Conservation (phyloP, 2,113 vertebrate genomes). For the Nibea albiflora region DNA sequence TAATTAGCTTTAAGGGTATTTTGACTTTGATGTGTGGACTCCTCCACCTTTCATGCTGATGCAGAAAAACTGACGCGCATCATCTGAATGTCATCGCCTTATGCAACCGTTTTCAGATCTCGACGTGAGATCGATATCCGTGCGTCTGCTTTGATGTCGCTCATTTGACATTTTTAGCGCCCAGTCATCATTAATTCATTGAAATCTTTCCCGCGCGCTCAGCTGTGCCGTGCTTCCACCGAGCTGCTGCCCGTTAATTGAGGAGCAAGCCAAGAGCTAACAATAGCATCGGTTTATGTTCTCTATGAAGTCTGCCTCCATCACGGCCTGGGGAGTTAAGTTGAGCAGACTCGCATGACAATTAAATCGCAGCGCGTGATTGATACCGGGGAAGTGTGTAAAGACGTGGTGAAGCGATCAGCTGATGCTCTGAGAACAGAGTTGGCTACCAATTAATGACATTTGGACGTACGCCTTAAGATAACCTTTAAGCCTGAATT, state of each 20-base stretch:
- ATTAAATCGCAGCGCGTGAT: background rate
- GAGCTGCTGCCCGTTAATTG: slow-evolving; percentile 29
- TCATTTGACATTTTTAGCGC: slow-evolving; percentile 73
- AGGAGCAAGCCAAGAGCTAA: slow-evolving; percentile 2
- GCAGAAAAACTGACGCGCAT: slow-evolving; percentile 49
- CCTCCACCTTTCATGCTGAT: slow-evolving; percentile 52
- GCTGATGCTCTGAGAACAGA: background rate
- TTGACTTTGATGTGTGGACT: slow-evolving; percentile 75
- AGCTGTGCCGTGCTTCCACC: slow-evolving; percentile 4
- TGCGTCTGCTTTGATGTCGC: slow-evolving; percentile 65
- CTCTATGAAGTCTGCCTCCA: background rate
- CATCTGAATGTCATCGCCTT: slow-evolving; percentile 73
- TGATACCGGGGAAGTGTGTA: background rate
- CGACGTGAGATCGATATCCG: slow-evolving; percentile 55
- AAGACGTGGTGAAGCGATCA: background rate
- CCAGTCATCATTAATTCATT: slow-evolving; percentile 64
- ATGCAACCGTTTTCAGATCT: slow-evolving; percentile 64
- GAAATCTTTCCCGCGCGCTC: slow-evolving; percentile 36
- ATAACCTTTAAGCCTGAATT: slow-evolving; percentile 47
- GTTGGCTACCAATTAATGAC: slow-evolving; percentile 15
- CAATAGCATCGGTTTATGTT: background rate
- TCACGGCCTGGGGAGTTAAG: background rate
- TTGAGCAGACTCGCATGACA: background rate
- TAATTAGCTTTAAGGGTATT: slow-evolving; percentile 83
- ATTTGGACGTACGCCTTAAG: slow-evolving; percentile 17